Percentiles rank a stretch among this genome's conserved stretches.
phyloP scores from a whole-genome alignment of 2,888 invertebrate species.

The Drosophila aldrichi region DNA sequence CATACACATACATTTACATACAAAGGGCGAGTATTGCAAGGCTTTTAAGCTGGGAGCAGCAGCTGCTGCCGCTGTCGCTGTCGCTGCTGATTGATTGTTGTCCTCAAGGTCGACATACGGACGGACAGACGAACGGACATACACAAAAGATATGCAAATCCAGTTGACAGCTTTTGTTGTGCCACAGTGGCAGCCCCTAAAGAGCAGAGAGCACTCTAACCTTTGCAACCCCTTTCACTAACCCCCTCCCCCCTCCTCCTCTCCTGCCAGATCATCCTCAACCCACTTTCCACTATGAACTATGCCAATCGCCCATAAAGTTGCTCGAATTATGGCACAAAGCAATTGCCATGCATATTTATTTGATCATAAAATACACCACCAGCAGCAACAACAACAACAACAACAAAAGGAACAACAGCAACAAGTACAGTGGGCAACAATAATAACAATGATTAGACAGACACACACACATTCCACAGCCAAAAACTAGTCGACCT shows the following conservation, averaged over 20 bases:
- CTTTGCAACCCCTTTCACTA: constrained; percentile 7
- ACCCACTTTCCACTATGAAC: constrained; percentile 20
- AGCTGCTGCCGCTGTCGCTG: constrained; percentile 33
- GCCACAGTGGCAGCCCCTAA: constrained; percentile 15
- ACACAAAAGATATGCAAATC: constrained; percentile 72
- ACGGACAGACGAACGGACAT: constrained; percentile 20
- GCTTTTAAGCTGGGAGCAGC: constrained; percentile 56
- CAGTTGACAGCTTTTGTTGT: constrained; percentile 40
- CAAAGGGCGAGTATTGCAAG: constrained; percentile 45
- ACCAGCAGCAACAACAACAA: constrained; percentile 19
- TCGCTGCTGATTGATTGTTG: constrained; percentile 56
- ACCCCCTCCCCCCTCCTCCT: accelerated
- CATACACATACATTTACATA: constrained; percentile 1
- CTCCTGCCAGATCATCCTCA: not conserved
- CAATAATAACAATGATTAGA: constrained; percentile 36
- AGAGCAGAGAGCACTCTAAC: constrained; percentile 28
- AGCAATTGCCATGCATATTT: constrained; percentile 70
- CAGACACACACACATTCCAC: constrained; percentile 59
- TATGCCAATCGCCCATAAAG: constrained; percentile 49
- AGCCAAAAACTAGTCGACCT: constrained; percentile 3
- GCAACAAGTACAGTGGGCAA: constrained; percentile 17
- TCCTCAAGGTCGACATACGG: constrained; percentile 59
- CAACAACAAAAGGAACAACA: constrained; percentile 3
- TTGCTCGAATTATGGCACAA: constrained; percentile 62
- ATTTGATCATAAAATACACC: constrained; percentile 62